Conservation (phyloP, 2,797 vertebrate genomes). For the Sparidentex hasta region DNA sequence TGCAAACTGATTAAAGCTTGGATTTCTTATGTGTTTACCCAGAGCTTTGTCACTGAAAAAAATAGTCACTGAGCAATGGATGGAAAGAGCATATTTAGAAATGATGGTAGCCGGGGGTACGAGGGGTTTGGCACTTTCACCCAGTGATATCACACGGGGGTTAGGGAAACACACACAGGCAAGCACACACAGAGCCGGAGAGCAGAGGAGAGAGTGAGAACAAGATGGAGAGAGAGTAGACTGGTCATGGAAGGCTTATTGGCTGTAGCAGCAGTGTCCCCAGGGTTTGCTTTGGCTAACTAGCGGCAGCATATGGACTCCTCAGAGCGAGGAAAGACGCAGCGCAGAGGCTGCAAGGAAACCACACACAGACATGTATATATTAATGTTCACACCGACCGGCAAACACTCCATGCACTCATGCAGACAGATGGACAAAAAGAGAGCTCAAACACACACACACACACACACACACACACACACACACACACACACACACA, state of each 20-base stretch:
- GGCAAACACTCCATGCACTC: neutral
- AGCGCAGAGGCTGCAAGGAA: constrained; percentile 12
- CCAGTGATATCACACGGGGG: neutral
- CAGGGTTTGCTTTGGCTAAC: constrained; percentile 39
- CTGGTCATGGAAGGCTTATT: constrained; percentile 3
- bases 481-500: neutral
- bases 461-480: neutral
- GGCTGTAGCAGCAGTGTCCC: constrained; percentile 27
- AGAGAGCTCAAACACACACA: neutral
- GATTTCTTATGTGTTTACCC: neutral
- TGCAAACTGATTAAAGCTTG: neutral
- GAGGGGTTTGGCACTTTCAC: neutral
- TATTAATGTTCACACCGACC: constrained; percentile 1
- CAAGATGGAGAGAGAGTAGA: constrained; percentile 7
- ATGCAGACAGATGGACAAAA: constrained; percentile 34
- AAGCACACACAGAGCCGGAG: neutral
- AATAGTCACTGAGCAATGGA: neutral
- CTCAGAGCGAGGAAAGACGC: constrained; percentile 16
- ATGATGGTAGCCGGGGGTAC: neutral
- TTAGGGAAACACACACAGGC: neutral
- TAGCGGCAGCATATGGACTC: constrained; percentile 40
- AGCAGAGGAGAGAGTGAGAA: neutral
- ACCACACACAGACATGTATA: constrained; percentile 22
- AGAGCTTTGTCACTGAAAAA: neutral
- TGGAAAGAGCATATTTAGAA: neutral